Evolutionary conservation across 2,888 invertebrate genomes (phyloP), one percentile per base, ranked within the genome.

Genomic region (Drosophila emarginata): DNA sequence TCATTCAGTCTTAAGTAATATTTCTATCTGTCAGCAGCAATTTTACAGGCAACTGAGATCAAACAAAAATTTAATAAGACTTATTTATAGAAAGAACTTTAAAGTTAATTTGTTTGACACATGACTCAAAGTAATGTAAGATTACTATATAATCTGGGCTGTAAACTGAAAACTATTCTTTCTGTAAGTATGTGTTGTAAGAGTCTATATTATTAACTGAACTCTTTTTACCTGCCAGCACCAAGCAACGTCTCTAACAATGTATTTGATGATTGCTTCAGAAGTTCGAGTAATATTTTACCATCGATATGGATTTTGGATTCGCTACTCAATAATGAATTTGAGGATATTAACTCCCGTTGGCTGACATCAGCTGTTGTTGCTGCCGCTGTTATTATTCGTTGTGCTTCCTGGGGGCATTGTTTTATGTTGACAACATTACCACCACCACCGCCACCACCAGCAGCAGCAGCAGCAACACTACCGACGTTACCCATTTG

Each of bases 201-300:
- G n/a, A 28, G 28, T 28, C 7, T 32, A 11, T 36, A 36, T 36
- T 12, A 56, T 76, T 78, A 86, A 84, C 83, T 86, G 2, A 58
- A 54, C 26, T 57, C 54, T 12, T 64, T 67, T 4, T 74, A 83
- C 61, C 83, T 83, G 83, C 86, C 82, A 62, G 79, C 74, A 28
- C 84, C 77, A 6, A 85, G 78, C 52, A 85, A 73, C 21, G 82
- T 80, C 54, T 87, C 73, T 39, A 87, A 72, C 72, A 78, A 76
- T 12, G 72, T 76, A 70, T 74, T 78, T 11, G 86, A 74, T 28
- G 85, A 77, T 11, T 83, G 85, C 64, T 88, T 83, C 1, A 88
- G 73, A 15, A 88, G 40, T 64, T 88, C 87, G 21, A 88, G 77
- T 69, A 88, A 63, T 11, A 86, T 74, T 50, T 67, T 63, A 15